Conservation (phyloP, 1,140 invertebrate genomes). For the Drosophila sproati region DNA sequence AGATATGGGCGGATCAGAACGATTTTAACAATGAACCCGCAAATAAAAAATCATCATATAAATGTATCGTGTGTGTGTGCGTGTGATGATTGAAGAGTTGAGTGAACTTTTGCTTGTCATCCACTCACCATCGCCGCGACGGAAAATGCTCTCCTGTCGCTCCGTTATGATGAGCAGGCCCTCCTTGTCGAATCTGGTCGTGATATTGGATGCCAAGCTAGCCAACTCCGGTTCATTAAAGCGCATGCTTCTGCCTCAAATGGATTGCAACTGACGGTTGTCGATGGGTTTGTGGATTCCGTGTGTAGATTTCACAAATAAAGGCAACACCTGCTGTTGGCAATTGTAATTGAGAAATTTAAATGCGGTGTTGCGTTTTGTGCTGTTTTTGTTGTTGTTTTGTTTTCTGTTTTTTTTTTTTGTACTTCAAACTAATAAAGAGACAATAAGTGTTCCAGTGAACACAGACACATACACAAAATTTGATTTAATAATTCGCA, state of each 20-base stretch:
- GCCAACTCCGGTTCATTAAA: conserved; percentile 96
- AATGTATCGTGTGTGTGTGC: conserved; percentile 5
- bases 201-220: conserved; percentile 92
- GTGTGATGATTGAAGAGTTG: background rate
- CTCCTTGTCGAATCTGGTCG: conserved; percentile 96
- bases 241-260: conserved; percentile 88
- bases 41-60: background rate
- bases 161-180: conserved; percentile 94
- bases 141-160: conserved; percentile 95
- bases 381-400: background rate
- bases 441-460: conserved; percentile 1
- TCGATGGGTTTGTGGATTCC: background rate
- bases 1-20: background rate
- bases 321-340: conserved; percentile 23
- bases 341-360: conserved; percentile 40
- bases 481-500: conserved; percentile 22
- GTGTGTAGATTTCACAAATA: background rate
- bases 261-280: conserved; percentile 1
- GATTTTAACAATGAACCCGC: conserved; percentile 17
- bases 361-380: conserved; percentile 1
- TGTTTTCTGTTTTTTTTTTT: conserved; percentile 23
- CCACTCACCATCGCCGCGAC: conserved; percentile 93
- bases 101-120: background rate
- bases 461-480: background rate
- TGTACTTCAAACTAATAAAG: conserved; percentile 17